These are phyloP conservation scores for Taurulus bubalis DNA, from an alignment of 2,113 vertebrate genomes.

Conservation along the genomic window DNA sequence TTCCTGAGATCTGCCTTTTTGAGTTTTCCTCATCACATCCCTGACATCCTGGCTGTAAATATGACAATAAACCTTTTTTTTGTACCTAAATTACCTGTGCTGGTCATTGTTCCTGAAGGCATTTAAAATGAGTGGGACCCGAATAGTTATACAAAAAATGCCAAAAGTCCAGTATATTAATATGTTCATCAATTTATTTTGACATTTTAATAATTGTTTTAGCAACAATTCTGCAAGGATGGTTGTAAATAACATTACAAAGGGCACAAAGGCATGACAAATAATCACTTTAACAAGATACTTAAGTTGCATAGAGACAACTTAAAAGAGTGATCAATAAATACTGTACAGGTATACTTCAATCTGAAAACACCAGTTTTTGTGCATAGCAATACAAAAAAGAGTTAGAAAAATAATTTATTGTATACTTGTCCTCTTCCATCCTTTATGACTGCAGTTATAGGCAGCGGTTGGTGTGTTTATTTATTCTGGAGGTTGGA, in stretches of 20 bases:
- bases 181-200: constrained; percentile 47
- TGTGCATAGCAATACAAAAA: neutral
- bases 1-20: constrained; percentile 40
- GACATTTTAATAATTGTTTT: constrained; percentile 13
- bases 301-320: neutral
- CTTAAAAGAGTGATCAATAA: constrained; percentile 58
- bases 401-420: too few relatives aligned
- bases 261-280: neutral
- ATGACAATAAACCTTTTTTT: constrained; percentile 77
- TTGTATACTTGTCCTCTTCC: neutral
- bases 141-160: neutral
- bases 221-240: neutral
- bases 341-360: constrained; percentile 69
- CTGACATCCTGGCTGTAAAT: constrained; percentile 75
- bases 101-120: neutral
- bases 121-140: neutral
- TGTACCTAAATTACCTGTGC: constrained; percentile 39
- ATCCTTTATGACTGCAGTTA: neutral
- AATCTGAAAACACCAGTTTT: neutral
- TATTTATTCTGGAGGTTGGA: constrained; percentile 59
- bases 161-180: neutral
- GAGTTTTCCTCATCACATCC: constrained; percentile 44
- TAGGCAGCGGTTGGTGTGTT: neutral
- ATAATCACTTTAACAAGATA: constrained; percentile 9
- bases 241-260: constrained; percentile 19